phyloP scores from a whole-genome alignment of 2,113 vertebrate species.

The Callocephalon fimbriatum region DNA sequence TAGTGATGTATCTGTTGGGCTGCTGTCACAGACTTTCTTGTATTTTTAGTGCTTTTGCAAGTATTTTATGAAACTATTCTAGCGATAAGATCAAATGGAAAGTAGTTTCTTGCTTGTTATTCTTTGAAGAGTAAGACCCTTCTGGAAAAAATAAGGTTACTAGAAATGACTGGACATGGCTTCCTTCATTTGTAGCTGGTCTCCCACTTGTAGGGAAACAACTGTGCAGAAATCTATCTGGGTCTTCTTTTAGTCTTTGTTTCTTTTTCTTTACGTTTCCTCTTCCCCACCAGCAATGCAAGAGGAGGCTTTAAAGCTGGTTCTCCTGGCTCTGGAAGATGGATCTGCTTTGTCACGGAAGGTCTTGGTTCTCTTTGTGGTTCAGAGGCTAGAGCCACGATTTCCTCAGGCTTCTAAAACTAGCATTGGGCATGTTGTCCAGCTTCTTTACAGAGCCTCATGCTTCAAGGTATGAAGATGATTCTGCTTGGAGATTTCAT shows the following conservation, averaged over 20 bases:
- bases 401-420: conserved; percentile 99
- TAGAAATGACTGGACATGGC: background rate
- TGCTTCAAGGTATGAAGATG: conserved; percentile 91
- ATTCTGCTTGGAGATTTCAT: background rate
- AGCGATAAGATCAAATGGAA: background rate
- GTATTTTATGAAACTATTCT: background rate
- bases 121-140: background rate
- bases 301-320: conserved; percentile 96
- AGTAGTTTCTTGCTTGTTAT: background rate
- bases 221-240: background rate
- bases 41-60: background rate
- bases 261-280: background rate
- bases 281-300: conserved; percentile 87
- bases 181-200: background rate
- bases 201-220: background rate
- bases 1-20: background rate
- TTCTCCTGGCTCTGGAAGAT: conserved; percentile 94
- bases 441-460: conserved; percentile 96
- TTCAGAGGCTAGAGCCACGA: conserved; percentile 95
- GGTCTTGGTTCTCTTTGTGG: conserved; percentile 97
- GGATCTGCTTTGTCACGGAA: conserved; percentile 96
- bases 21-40: background rate
- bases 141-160: background rate
- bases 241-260: background rate
- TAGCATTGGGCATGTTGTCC: conserved; percentile 98